phyloP scores from a whole-genome alignment of 2,888 invertebrate species.

The Iphiclides podalirius region DNA sequence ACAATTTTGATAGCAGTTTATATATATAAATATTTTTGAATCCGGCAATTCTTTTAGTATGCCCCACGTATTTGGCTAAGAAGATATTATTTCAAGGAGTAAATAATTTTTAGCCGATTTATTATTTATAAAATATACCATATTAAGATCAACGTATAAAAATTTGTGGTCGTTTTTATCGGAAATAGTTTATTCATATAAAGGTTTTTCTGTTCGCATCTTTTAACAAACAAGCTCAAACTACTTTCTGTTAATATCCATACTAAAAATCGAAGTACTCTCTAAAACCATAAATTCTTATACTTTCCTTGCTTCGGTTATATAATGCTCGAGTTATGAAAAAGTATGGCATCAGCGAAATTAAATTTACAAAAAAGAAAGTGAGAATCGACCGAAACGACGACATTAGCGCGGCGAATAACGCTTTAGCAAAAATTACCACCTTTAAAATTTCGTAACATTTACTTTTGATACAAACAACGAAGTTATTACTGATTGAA shows the following conservation, averaged over 20 bases:
- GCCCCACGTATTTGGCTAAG: too few species aligned
- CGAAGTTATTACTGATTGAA: too few species aligned
- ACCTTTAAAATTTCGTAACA: neutral
- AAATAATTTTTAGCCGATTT: too few species aligned
- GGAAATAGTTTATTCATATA: neutral
- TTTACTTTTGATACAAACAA: too few species aligned
- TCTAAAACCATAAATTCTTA: slow-evolving; percentile 32
- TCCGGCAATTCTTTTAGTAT: too few species aligned
- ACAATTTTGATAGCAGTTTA: too few species aligned
- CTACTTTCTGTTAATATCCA: slow-evolving; percentile 34
- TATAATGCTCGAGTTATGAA: slow-evolving; percentile 26
- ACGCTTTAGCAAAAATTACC: slow-evolving; percentile 18
- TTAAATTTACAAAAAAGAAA: slow-evolving; percentile 23
- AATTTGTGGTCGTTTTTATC: too few species aligned
- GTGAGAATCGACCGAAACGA: slow-evolving; percentile 21
- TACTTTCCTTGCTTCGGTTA: slow-evolving; percentile 31
- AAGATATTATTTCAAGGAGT: too few species aligned
- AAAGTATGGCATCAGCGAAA: slow-evolving; percentile 23
- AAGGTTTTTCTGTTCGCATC: neutral
- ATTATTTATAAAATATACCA: too few species aligned
- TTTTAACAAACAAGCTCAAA: slow-evolving; percentile 22
- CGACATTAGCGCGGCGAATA: slow-evolving; percentile 19
- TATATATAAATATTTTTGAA: too few species aligned
- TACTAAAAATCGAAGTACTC: slow-evolving; percentile 30
- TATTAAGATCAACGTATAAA: too few species aligned